Conservation (phyloP, 1,140 invertebrate species). For the Babylonia areolata region DNA sequence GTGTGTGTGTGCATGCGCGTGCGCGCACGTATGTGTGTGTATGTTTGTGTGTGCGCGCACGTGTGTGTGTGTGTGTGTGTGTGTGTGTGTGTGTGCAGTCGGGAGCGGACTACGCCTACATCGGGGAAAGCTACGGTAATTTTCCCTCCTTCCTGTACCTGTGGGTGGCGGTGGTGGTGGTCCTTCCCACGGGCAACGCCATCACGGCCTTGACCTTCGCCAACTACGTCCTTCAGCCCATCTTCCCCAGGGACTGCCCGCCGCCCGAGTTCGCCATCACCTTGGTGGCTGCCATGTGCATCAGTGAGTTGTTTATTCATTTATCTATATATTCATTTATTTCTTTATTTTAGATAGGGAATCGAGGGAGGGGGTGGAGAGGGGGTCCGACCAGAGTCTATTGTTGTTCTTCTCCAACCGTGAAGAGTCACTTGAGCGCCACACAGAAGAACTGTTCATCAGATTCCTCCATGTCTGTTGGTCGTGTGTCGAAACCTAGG, state of each 20-base stretch:
- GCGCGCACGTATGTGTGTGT: not conserved
- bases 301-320: slow-evolving; percentile 71
- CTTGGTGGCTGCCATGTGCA: slow-evolving; percentile 66
- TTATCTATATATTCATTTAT: too few species aligned
- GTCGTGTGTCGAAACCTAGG: too few species aligned
- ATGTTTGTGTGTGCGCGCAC: not conserved
- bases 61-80: not conserved
- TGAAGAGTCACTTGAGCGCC: too few species aligned
- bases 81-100: slow-evolving; percentile 76
- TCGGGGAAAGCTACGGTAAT: slow-evolving; percentile 90
- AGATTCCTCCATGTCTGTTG: too few species aligned
- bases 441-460: too few species aligned
- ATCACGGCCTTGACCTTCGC: slow-evolving; percentile 97
- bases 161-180: slow-evolving; percentile 84
- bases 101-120: slow-evolving; percentile 98
- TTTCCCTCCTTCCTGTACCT: slow-evolving; percentile 95
- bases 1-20: not conserved
- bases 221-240: slow-evolving; percentile 94
- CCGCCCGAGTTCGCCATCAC: slow-evolving; percentile 57
- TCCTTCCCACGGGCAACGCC: slow-evolving; percentile 93
- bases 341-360: too few species aligned
- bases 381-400: too few species aligned
- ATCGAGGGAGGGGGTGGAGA: too few species aligned
- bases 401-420: too few species aligned
- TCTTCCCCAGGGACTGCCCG: slow-evolving; percentile 80